These are phyloP conservation scores for Diplazon laetatorius DNA, from an alignment of 2,888 invertebrate genomes.

Conservation along the genomic window DNA sequence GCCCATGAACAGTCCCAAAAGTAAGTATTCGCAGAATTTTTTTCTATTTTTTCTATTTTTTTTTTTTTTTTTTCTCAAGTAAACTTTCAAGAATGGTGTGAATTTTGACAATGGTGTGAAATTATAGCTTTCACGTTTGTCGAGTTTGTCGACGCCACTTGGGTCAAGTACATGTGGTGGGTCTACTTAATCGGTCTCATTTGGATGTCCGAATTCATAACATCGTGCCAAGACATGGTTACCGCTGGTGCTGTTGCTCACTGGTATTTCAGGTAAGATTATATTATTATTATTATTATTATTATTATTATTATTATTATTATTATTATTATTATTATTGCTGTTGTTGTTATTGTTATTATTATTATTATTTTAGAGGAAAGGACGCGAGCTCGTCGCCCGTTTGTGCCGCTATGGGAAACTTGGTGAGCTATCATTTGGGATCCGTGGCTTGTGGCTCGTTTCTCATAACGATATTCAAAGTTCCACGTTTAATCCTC, in stretches of 20 bases:
- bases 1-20: slow-evolving; percentile 76
- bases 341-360: slow-evolving; percentile 28
- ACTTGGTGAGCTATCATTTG: slow-evolving; percentile 93
- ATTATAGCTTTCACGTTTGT: slow-evolving; percentile 86
- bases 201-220: slow-evolving; percentile 97
- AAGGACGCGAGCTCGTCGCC: slow-evolving; percentile 87
- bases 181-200: slow-evolving; percentile 91
- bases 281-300: no score
- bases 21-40: slow-evolving; percentile 67
- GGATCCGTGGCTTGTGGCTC: slow-evolving; percentile 98
- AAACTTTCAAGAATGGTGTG: no score
- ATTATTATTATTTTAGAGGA: slow-evolving; percentile 82
- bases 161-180: slow-evolving; percentile 97
- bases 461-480: slow-evolving; percentile 95
- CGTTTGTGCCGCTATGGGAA: slow-evolving; percentile 88
- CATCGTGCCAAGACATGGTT: slow-evolving; percentile 97
- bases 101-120: slow-evolving; percentile 3
- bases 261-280: slow-evolving; percentile 93
- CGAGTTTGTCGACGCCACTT: slow-evolving; percentile 89
- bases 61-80: no score
- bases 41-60: background rate
- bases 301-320: no score
- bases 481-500: slow-evolving; percentile 94
- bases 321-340: no score
- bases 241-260: slow-evolving; percentile 96